These are phyloP conservation scores for Lota lota DNA, from an alignment of 2,113 vertebrate species.

Conservation along the genomic window DNA sequence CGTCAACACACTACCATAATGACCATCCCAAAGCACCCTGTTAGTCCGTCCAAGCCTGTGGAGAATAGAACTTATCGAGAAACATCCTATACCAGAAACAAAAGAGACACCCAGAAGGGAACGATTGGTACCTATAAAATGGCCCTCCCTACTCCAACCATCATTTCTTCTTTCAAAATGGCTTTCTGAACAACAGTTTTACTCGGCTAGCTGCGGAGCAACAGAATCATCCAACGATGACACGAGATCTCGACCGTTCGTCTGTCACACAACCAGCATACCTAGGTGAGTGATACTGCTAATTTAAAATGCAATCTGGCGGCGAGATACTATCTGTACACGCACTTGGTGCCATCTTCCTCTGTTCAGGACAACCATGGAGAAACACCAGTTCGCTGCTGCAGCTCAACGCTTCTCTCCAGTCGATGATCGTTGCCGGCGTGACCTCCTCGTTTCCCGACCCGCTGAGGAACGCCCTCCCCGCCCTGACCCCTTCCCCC, in stretches of 20 bases:
- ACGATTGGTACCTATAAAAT: conserved; percentile 31
- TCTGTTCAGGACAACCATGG: conserved; percentile 34
- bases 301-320: no score
- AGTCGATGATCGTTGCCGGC: not conserved
- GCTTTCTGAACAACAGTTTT: not conserved
- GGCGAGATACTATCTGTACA: not conserved
- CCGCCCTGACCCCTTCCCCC: not conserved
- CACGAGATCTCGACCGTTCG: not conserved
- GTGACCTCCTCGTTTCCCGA: no score
- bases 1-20: conserved; percentile 20
- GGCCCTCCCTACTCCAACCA: not conserved
- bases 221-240: not conserved
- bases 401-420: conserved; percentile 1
- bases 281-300: no score
- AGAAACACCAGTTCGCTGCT: not conserved
- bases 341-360: not conserved
- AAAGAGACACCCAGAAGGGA: conserved; percentile 15
- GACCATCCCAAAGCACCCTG: conserved; percentile 13
- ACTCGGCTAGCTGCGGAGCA: not conserved
- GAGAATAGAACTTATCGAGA: conserved; percentile 3
- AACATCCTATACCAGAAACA: conserved; percentile 21
- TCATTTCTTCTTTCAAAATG: not conserved
- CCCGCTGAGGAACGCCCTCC: not conserved
- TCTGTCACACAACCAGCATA: not conserved
- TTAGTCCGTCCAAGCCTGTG: conserved; percentile 1